Base-by-base conservation (phyloP, 1,140 invertebrate genomes). In the Thereuonema tuberculata region DNA sequence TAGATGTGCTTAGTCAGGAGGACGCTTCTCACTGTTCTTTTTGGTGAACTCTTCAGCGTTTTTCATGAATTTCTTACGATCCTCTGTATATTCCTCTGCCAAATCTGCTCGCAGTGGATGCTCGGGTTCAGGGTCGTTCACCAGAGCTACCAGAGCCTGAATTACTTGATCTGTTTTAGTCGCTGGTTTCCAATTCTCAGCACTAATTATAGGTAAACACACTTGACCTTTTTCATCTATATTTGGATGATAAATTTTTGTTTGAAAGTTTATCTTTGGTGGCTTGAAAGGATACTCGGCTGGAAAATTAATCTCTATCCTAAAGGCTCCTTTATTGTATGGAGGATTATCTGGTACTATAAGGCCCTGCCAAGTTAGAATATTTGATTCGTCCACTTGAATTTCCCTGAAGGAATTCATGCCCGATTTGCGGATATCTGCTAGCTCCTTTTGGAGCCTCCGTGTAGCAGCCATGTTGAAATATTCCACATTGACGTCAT, bases 201-300 rank as follows among this genome's bases (percentile, higher is more conserved):
- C 87, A 75, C 85, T 91, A 66, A 98, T 95, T 56, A 99, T 98
- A n/a, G 93, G 92, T 70, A 99, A 78, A 76, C 94, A 98, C 2
- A 96, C 90, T 67, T 98, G 93, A 1, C 96, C 96, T 69, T 98
- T 98, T 71, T 99, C 96, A 80, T 99, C 96, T 70, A 99, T 88
- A 74, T 99, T 99, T 23, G 96, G 96, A 80, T 99, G 96, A 74
- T 99, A 99, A 67, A 99, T 99, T 81, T 97, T 98, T 47, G 96
- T 99, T 77, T 93, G 94, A 73, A 99, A 99, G 70, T 85, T 90
- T 69, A 98, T 93, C 78, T 95, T 97, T 60, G 96, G 96, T 58
- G 96, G 95, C 74, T 99, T 99, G 72, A 99, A 99, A 17, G 96
- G 96, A 78, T 99, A 99, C 72, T 99, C 96, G 50, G 94, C 91